These are phyloP conservation scores for Cheilosia pagana DNA, from an alignment of 2,888 invertebrate species.

Conservation along the genomic window DNA sequence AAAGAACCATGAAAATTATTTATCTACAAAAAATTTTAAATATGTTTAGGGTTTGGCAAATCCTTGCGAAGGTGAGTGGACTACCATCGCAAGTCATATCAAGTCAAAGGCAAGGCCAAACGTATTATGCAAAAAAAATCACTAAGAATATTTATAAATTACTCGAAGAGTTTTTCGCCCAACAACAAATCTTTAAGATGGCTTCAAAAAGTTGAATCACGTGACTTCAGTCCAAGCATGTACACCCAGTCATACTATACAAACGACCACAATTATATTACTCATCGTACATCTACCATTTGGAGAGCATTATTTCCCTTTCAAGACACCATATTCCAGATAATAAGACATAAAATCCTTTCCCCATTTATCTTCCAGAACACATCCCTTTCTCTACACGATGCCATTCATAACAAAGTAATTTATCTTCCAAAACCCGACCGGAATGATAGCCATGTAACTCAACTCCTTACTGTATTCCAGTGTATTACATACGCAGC, in stretches of 20 bases:
- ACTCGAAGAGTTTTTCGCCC: no score
- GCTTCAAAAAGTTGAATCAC: background rate
- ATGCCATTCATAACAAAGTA: constrained; percentile 3
- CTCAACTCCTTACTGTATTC: constrained; percentile 25
- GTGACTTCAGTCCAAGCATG: no score
- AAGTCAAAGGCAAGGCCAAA: no score
- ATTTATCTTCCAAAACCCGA: constrained; percentile 22
- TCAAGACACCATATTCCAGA: constrained; percentile 23
- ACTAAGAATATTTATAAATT: no score
- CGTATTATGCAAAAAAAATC: no score
- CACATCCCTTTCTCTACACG: background rate
- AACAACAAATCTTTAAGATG: background rate
- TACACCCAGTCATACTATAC: no score
- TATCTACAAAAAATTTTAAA: no score
- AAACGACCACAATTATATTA: constrained; percentile 3
- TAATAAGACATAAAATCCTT: constrained; percentile 49
- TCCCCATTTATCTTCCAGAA: constrained; percentile 23
- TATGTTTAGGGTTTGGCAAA: no score
- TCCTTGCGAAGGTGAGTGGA: no score
- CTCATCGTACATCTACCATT: constrained; percentile 20
- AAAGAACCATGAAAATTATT: no score
- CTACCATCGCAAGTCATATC: no score
- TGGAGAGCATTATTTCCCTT: constrained; percentile 13
- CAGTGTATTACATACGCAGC: background rate
- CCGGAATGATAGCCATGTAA: constrained; percentile 6